Evolutionary conservation across 2,888 invertebrate species (phyloP).

Genomic region (Iphiclides podalirius): DNA sequence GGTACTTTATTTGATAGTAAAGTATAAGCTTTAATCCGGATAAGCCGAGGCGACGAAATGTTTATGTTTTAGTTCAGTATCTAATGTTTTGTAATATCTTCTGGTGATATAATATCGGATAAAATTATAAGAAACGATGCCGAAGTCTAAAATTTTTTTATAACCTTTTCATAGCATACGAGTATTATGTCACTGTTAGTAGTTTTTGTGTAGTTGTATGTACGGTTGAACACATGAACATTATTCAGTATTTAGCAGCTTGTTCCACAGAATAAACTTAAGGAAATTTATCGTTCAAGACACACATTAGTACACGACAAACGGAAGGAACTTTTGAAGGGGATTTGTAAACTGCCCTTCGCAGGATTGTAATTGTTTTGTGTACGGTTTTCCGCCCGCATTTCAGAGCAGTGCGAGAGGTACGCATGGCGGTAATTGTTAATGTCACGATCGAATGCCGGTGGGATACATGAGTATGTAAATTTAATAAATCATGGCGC

Average conservation of each 20-base stretch:
- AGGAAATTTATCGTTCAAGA: conserved; percentile 26
- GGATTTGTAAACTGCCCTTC: conserved; percentile 50
- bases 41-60: too few relatives aligned
- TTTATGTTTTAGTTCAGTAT: too few relatives aligned
- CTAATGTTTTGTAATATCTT: too few relatives aligned
- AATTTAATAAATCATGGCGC: conserved; percentile 27
- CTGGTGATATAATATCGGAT: too few relatives aligned
- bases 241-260: neutral
- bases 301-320: conserved; percentile 18
- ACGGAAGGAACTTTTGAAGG: conserved; percentile 43
- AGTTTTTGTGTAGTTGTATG: neutral
- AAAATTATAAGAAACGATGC: too few relatives aligned
- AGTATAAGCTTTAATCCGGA: too few relatives aligned
- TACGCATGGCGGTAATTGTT: conserved; percentile 57
- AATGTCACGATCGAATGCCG: conserved; percentile 44
- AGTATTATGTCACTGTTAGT: too few relatives aligned
- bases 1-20: too few relatives aligned
- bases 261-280: conserved; percentile 16
- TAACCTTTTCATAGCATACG: too few relatives aligned
- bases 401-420: conserved; percentile 48
- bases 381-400: conserved; percentile 50
- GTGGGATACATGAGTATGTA: conserved; percentile 26
- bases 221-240: neutral
- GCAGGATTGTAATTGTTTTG: conserved; percentile 60
- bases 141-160: neutral